Percentiles rank a stretch among this genome's conserved stretches.
These are phyloP conservation scores for Entomobrya multifasciata DNA, from an alignment of 2,888 invertebrate species.

Conservation along the genomic window DNA sequence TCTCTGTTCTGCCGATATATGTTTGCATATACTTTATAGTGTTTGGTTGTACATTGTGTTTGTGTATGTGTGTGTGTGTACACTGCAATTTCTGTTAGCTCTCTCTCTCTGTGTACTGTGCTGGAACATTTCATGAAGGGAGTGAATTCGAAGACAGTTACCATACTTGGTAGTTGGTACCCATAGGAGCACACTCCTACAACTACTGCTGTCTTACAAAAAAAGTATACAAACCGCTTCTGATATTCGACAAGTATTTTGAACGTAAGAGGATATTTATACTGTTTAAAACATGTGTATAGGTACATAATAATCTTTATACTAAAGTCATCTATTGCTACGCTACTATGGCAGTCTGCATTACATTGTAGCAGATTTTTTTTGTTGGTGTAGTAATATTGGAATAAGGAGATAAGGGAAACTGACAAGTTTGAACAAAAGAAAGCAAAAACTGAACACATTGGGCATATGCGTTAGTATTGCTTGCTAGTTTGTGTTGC, in stretches of 20 bases:
- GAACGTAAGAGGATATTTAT: background rate
- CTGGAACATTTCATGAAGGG: too few species aligned
- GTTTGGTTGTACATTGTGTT: too few species aligned
- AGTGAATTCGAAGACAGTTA: too few species aligned
- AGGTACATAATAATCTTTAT: background rate
- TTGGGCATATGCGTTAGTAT: background rate
- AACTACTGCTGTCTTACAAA: background rate
- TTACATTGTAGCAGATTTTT: too few species aligned
- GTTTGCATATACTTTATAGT: too few species aligned
- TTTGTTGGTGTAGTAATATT: too few species aligned
- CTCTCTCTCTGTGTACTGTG: background rate
- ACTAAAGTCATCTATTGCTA: background rate
- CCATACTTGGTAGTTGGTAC: too few species aligned
- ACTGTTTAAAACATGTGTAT: background rate
- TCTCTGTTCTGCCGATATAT: too few species aligned
- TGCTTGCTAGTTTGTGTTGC: background rate
- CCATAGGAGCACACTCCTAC: too few species aligned
- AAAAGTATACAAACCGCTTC: background rate
- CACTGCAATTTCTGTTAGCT: constrained; percentile 17
- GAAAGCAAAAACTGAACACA: background rate
- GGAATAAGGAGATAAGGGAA: too few species aligned
- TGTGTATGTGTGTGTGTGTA: constrained; percentile 10
- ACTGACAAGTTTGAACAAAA: too few species aligned
- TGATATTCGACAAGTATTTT: background rate
- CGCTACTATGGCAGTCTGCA: background rate